Percentiles rank a stretch among this genome's conserved stretches.
phyloP scores from a whole-genome alignment of 23 tunicate species.

The Oikopleura albicans region DNA sequence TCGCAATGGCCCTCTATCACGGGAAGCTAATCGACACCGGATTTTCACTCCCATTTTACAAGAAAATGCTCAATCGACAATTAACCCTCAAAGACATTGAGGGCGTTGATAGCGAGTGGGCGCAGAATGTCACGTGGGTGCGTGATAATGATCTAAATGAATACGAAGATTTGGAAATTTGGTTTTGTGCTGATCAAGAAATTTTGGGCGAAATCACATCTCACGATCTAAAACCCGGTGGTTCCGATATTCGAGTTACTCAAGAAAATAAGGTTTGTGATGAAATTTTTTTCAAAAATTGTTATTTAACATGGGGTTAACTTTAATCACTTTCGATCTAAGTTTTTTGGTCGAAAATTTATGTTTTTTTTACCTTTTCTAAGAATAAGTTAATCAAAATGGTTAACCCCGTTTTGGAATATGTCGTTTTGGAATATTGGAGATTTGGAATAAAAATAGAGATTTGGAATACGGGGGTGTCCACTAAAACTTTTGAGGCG shows the following conservation, averaged over 20 bases:
- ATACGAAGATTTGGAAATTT: neutral
- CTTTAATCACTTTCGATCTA: too few species aligned
- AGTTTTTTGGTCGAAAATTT: too few species aligned
- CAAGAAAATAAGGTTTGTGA: constrained; percentile 91
- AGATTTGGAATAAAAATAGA: too few species aligned
- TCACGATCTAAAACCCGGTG: constrained; percentile 67
- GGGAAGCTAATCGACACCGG: constrained; percentile 98
- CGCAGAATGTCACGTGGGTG: constrained; percentile 78
- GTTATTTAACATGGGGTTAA: too few species aligned
- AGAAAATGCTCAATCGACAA: constrained; percentile 70
- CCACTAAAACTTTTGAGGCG: too few species aligned
- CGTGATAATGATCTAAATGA: constrained; percentile 16
- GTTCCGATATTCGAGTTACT: constrained; percentile 62
- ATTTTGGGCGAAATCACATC: constrained; percentile 83
- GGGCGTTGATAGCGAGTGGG: constrained; percentile 84
- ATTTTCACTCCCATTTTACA: constrained; percentile 93
- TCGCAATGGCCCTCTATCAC: constrained; percentile 77
- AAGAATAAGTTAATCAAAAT: too few species aligned
- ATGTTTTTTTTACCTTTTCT: too few species aligned
- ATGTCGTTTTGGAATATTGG: too few species aligned
- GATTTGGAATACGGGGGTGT: too few species aligned
- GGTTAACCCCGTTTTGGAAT: too few species aligned
- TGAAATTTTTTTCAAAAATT: too few species aligned
- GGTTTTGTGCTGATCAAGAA: constrained; percentile 38
- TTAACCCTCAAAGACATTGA: constrained; percentile 93